Conservation (phyloP, 2,888 invertebrate genomes). For the Drosophila prolongata region DNA sequence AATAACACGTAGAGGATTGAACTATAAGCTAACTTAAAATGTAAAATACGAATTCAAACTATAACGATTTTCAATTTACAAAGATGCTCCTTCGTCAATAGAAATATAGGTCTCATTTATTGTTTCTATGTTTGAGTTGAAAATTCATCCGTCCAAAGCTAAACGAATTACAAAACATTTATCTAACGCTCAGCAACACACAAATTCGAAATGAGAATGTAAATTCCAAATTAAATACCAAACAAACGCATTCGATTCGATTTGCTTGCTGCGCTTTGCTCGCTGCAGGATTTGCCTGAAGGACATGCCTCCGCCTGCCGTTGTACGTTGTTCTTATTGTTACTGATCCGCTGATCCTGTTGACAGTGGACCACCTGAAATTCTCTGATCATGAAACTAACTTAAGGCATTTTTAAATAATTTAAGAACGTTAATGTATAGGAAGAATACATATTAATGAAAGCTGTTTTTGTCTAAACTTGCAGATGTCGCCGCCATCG, state of each 20-base stretch:
- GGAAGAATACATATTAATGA: neutral
- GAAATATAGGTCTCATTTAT: neutral
- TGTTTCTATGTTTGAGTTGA: conserved; percentile 4
- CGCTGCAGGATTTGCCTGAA: conserved; percentile 54
- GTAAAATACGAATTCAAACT: too few relatives aligned
- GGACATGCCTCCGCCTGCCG: conserved; percentile 76
- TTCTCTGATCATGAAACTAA: conserved; percentile 12
- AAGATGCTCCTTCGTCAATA: neutral
- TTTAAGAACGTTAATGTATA: too few relatives aligned
- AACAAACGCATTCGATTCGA: conserved; percentile 73
- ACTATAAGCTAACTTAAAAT: too few relatives aligned
- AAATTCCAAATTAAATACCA: conserved; percentile 21
- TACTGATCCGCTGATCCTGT: conserved; percentile 6
- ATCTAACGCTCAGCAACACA: conserved; percentile 69
- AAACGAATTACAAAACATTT: conserved; percentile 80
- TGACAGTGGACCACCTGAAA: neutral
- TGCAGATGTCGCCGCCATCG: conserved; percentile 88
- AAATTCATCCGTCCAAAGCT: conserved; percentile 22
- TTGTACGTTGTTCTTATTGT: conserved; percentile 63
- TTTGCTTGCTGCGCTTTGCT: conserved; percentile 82
- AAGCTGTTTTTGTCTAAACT: conserved; percentile 12
- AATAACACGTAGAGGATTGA: too few relatives aligned
- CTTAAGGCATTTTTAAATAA: neutral
- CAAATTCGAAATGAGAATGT: conserved; percentile 42
- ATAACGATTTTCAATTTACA: too few relatives aligned